Evolutionary conservation across 2,113 vertebrate species (phyloP).

Genomic region (Bubalus kerabau): DNA sequence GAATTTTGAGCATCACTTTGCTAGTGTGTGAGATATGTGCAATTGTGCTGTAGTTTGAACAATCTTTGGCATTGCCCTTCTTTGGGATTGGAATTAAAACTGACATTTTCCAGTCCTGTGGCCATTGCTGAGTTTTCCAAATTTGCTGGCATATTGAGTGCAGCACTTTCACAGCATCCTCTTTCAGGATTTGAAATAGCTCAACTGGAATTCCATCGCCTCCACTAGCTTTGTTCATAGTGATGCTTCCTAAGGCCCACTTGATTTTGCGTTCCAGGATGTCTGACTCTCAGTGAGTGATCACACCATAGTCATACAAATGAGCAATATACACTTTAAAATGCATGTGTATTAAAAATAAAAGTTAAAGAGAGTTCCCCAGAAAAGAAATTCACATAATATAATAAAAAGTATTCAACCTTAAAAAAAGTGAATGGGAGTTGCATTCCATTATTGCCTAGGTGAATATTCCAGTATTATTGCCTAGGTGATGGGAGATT

Average conservation of each 20-base stretch:
- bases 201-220: background rate
- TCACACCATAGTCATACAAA: background rate
- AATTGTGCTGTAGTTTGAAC: background rate
- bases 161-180: background rate
- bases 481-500: background rate
- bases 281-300: background rate
- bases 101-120: background rate
- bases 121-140: background rate
- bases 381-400: background rate
- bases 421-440: background rate
- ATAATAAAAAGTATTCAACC: background rate
- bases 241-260: background rate
- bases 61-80: background rate
- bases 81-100: background rate
- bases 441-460: background rate
- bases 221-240: background rate
- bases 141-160: background rate
- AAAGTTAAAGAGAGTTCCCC: background rate
- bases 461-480: background rate
- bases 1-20: background rate
- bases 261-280: background rate
- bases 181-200: background rate
- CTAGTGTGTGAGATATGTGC: background rate
- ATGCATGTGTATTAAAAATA: background rate
- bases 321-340: background rate